Percentiles rank a stretch among this genome's conserved stretches.
Evolutionary conservation across 2,113 vertebrate species (phyloP).

Genomic region (Pipa parva): DNA sequence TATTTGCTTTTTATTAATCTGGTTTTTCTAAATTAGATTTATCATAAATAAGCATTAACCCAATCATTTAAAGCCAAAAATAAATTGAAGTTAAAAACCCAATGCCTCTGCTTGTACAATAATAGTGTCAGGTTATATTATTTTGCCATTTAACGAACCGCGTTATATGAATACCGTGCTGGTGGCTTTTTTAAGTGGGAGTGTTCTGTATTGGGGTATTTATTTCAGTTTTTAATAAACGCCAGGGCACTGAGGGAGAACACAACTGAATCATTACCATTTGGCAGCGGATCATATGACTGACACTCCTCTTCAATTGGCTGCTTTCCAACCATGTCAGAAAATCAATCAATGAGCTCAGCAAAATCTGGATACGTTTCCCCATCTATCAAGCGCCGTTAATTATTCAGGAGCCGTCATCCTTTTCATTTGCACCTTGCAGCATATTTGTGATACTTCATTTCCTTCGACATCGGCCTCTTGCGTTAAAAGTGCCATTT

Average conservation of each 20-base stretch:
- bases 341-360: conserved; percentile 84
- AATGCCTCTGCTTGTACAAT: too few relatives aligned
- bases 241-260: conserved; percentile 14
- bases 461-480: not conserved
- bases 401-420: conserved; percentile 70
- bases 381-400: conserved; percentile 52
- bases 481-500: not conserved
- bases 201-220: not conserved
- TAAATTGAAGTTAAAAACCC: too few relatives aligned
- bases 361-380: conserved; percentile 59
- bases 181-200: too few relatives aligned
- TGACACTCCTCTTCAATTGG: conserved; percentile 18
- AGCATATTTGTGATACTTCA: conserved; percentile 28
- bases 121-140: too few relatives aligned
- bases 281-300: conserved; percentile 15
- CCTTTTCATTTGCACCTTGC: conserved; percentile 33
- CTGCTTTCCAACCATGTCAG: conserved; percentile 65
- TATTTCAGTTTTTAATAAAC: not conserved
- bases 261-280: conserved; percentile 18
- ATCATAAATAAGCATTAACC: too few relatives aligned
- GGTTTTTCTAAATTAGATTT: too few relatives aligned
- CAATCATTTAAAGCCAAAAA: too few relatives aligned
- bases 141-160: too few relatives aligned
- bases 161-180: too few relatives aligned
- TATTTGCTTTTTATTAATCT: too few relatives aligned